phyloP scores from a whole-genome alignment of 2,888 invertebrate genomes.

The Cordilura impudica region DNA sequence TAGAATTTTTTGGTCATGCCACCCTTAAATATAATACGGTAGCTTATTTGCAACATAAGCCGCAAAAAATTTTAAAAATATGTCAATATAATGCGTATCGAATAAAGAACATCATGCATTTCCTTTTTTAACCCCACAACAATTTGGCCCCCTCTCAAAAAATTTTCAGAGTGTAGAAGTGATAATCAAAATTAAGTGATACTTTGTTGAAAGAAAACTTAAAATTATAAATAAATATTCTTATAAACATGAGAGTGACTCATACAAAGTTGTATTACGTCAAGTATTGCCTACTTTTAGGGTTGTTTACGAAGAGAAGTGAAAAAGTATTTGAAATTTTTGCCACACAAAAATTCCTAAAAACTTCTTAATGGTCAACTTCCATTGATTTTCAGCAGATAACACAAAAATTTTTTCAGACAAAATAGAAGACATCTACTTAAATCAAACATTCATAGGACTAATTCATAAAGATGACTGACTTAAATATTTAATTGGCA shows the following conservation, averaged over 20 bases:
- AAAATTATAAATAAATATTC: constrained; percentile 45
- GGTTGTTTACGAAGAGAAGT: background rate
- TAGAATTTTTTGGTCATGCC: constrained; percentile 30
- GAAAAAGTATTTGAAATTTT: background rate
- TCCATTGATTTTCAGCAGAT: constrained; percentile 16
- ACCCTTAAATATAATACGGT: constrained; percentile 53
- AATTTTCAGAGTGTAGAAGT: constrained; percentile 31
- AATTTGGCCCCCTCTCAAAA: background rate
- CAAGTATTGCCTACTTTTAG: constrained; percentile 29
- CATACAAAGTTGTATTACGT: background rate
- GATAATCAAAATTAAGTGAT: constrained; percentile 60
- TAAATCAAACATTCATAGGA: too few species aligned
- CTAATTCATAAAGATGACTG: too few species aligned
- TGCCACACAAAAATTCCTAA: background rate
- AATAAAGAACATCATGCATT: constrained; percentile 62
- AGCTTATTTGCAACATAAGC: constrained; percentile 65
- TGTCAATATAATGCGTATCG: constrained; percentile 65
- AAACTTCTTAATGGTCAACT: constrained; percentile 20
- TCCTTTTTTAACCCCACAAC: constrained; percentile 20
- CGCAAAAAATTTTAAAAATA: constrained; percentile 66
- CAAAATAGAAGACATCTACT: too few species aligned
- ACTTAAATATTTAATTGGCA: too few species aligned
- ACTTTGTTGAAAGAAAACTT: constrained; percentile 20
- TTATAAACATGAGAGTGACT: background rate
- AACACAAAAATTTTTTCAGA: background rate